These are phyloP conservation scores for Epirrhoe tristata DNA, from an alignment of 2,888 invertebrate genomes.

Conservation along the genomic window DNA sequence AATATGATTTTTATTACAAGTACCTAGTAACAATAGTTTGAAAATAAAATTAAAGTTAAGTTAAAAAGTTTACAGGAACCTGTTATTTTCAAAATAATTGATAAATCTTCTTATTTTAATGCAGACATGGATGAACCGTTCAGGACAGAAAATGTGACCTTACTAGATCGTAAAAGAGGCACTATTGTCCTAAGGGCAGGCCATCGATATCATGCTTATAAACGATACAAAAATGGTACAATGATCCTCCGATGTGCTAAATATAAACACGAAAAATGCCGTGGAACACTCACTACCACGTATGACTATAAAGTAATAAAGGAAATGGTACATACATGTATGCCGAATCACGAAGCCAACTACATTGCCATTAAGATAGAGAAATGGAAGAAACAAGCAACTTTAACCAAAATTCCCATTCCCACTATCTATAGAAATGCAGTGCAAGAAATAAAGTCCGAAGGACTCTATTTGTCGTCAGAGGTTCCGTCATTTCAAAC, in stretches of 20 bases:
- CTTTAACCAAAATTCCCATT: constrained; percentile 12
- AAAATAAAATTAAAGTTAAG: no score
- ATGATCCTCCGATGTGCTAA: constrained; percentile 17
- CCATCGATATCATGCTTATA: constrained; percentile 6
- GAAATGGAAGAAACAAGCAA: constrained; percentile 11
- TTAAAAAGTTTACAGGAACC: no score
- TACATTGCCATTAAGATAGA: constrained; percentile 19
- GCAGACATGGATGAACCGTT: neutral
- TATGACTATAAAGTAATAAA: constrained; percentile 17
- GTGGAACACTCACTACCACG: constrained; percentile 10
- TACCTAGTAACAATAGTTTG: no score
- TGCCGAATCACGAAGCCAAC: constrained; percentile 20
- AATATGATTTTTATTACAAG: no score
- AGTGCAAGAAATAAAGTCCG: neutral
- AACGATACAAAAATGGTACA: constrained; percentile 5
- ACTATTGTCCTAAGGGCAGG: constrained; percentile 12
- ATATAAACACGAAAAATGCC: constrained; percentile 15
- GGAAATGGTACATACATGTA: constrained; percentile 11
- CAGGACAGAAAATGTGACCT: neutral
- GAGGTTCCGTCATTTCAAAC: constrained; percentile 13
- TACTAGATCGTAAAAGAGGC: constrained; percentile 14
- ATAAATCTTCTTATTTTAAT: neutral
- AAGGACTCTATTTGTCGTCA: neutral
- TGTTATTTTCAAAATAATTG: no score
- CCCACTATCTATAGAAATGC: constrained; percentile 8